Evolutionary conservation across 2,797 vertebrate genomes (phyloP).

Genomic region (Sphaeramia orbicularis): DNA sequence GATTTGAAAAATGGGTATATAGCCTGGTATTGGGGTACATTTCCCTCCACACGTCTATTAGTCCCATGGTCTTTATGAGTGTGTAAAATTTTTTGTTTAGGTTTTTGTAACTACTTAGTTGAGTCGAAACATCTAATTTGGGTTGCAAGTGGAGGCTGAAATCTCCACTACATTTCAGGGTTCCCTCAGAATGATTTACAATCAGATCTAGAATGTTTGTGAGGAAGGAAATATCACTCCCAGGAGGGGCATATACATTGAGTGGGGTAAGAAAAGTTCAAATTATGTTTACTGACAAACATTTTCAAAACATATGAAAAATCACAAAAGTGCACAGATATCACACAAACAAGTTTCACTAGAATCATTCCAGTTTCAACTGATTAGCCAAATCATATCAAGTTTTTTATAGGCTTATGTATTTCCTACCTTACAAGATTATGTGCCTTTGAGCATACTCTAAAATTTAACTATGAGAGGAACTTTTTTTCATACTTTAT

Average conservation of each 20-base stretch:
- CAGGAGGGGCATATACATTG: background rate
- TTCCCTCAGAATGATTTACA: constrained; percentile 1
- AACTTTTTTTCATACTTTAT: too few relatives aligned
- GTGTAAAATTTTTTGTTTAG: background rate
- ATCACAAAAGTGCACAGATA: too few relatives aligned
- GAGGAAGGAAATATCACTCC: background rate
- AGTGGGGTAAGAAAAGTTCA: too few relatives aligned
- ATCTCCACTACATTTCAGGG: background rate
- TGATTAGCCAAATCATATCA: too few relatives aligned
- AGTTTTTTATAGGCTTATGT: too few relatives aligned
- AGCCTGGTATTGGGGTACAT: background rate
- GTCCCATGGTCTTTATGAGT: background rate
- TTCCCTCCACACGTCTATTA: background rate
- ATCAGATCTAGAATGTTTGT: background rate
- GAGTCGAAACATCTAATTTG: background rate
- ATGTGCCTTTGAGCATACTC: too few relatives aligned
- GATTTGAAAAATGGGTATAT: background rate
- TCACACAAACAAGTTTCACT: too few relatives aligned
- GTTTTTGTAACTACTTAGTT: background rate
- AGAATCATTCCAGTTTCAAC: too few relatives aligned
- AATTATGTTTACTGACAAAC: too few relatives aligned
- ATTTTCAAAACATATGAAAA: too few relatives aligned
- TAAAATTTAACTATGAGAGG: too few relatives aligned
- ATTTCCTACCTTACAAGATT: too few relatives aligned
- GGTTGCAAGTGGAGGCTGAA: background rate